Percentiles rank a stretch among this genome's conserved stretches.
Evolutionary conservation across 2,113 vertebrate species (phyloP).

Genomic region (Panurus biarmicus): DNA sequence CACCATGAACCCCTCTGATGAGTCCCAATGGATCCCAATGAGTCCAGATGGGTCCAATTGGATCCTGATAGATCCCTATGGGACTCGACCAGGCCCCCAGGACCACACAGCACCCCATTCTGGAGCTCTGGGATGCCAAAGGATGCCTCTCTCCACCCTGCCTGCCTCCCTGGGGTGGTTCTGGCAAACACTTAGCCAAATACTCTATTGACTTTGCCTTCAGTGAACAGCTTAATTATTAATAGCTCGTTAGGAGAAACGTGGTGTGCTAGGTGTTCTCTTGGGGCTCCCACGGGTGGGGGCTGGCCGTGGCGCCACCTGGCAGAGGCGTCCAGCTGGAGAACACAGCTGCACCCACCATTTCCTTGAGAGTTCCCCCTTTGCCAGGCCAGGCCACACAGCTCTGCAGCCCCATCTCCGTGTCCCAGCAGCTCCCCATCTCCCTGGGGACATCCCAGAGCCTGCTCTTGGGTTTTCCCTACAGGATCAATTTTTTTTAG

Average conservation of each 20-base stretch:
- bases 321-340: fast-evolving
- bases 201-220: slow-evolving; percentile 35
- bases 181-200: background rate
- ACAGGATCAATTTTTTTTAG: fast-evolving
- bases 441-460: background rate
- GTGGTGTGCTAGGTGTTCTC: fast-evolving
- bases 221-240: slow-evolving; percentile 52
- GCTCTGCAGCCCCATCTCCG: fast-evolving
- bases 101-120: background rate
- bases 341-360: fast-evolving
- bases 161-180: background rate
- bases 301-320: fast-evolving
- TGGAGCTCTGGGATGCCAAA: fast-evolving
- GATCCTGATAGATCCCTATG: background rate
- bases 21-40: background rate
- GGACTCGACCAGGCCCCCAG: background rate
- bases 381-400: fast-evolving
- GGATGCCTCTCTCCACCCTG: background rate
- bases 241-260: background rate
- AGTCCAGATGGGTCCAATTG: background rate
- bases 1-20: background rate
- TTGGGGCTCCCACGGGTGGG: background rate
- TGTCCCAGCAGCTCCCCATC: background rate
- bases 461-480: background rate
- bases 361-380: fast-evolving